A percentile compares a stretch with the other conserved stretches of the same genome.
Evolutionary conservation across 2,113 vertebrate genomes (phyloP).

Genomic region (Eptesicus fuscus): DNA sequence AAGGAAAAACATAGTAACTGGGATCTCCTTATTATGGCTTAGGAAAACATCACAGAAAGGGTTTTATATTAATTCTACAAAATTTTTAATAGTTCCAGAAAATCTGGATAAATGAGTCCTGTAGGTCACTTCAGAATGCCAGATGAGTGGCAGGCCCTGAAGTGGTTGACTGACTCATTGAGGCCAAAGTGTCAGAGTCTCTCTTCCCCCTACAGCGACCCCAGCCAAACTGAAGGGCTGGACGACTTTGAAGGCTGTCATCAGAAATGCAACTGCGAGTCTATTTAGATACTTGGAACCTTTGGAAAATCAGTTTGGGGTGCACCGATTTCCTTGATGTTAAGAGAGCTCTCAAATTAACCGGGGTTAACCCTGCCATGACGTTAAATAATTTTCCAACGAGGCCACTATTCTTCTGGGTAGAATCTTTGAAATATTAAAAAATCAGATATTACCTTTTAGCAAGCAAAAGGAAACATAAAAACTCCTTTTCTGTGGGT

Average conservation of each 20-base stretch:
- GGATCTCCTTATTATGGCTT: slow-evolving; percentile 58
- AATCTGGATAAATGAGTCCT: slow-evolving; percentile 34
- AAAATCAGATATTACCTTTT: not conserved
- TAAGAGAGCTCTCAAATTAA: not conserved
- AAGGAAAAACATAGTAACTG: slow-evolving; percentile 60
- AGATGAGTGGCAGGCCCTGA: not conserved
- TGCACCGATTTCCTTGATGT: not conserved
- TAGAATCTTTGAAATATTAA: not conserved
- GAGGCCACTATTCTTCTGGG: not conserved
- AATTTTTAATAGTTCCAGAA: slow-evolving; percentile 67
- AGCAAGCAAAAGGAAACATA: not conserved
- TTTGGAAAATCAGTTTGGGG: not conserved
- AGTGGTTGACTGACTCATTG: not conserved
- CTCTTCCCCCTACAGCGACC: not conserved
- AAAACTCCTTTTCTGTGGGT: not conserved
- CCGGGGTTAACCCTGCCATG: not conserved
- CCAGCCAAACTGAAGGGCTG: not conserved
- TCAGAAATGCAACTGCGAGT: not conserved
- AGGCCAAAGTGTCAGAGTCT: not conserved
- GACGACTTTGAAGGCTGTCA: not conserved
- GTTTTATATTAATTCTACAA: slow-evolving; percentile 63
- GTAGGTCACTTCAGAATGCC: slow-evolving; percentile 22
- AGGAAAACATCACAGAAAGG: slow-evolving; percentile 56
- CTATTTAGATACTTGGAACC: not conserved
- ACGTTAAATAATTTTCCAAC: not conserved